Evolutionary conservation across 2,888 invertebrate species (phyloP).

Genomic region (Adineta ricciae): DNA sequence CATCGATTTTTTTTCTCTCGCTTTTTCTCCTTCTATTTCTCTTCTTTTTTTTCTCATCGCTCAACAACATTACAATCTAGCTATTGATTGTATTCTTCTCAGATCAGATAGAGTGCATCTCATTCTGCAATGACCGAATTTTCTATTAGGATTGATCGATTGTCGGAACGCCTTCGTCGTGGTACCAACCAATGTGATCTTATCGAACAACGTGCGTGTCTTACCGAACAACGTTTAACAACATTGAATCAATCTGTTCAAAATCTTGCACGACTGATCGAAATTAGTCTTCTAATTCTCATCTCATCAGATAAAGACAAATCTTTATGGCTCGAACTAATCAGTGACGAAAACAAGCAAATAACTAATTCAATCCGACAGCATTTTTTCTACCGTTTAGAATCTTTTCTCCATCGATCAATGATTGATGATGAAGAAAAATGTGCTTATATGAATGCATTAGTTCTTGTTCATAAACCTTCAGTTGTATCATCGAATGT

Average conservation of each 20-base stretch:
- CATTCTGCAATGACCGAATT: not conserved
- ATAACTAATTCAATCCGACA: not conserved
- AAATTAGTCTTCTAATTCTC: not conserved
- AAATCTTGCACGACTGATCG: not conserved
- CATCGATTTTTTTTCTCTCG: not conserved
- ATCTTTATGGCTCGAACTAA: not conserved
- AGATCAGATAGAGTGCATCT: not conserved
- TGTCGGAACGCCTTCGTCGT: not conserved
- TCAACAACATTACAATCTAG: not conserved
- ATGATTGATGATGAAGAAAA: not conserved
- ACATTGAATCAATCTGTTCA: not conserved
- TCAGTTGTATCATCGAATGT: not conserved
- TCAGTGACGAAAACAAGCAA: not conserved
- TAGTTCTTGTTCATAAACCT: not conserved
- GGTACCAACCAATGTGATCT: not conserved
- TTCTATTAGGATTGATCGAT: not conserved
- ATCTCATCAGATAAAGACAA: not conserved
- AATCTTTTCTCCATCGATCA: not conserved
- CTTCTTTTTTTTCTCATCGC: not conserved
- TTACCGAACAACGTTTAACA: constrained; percentile 8
- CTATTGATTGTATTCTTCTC: not conserved
- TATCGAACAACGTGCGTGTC: constrained; percentile 6
- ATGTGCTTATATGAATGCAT: not conserved
- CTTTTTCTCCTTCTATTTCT: not conserved
- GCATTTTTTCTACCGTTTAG: not conserved